These are phyloP conservation scores for Glaucopsyche alexis DNA, from an alignment of 2,888 invertebrate genomes.

Conservation along the genomic window DNA sequence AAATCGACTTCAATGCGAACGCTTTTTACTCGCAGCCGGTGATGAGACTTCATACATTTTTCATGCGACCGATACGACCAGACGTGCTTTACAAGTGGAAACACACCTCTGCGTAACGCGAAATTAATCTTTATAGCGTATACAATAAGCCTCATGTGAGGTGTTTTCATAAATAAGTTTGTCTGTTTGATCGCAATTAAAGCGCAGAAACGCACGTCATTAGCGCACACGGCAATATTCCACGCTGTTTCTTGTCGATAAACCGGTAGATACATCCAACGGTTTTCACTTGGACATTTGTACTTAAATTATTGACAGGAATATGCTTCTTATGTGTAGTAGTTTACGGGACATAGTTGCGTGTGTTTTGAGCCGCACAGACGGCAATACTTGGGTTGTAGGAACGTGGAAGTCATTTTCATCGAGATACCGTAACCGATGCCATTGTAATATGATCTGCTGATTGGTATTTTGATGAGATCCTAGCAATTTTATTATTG, in stretches of 20 bases:
- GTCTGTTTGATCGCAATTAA: conserved; percentile 73
- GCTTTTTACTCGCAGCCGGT: conserved; percentile 60
- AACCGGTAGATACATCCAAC: conserved; percentile 46
- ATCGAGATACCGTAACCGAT: conserved; percentile 53
- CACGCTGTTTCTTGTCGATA: conserved; percentile 70
- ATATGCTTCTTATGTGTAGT: conserved; percentile 24
- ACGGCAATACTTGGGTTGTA: conserved; percentile 29
- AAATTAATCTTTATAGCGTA: conserved; percentile 41
- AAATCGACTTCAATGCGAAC: conserved; percentile 59
- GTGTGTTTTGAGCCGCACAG: conserved; percentile 30
- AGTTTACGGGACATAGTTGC: conserved; percentile 32
- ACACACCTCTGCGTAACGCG: background rate
- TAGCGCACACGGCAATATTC: conserved; percentile 76
- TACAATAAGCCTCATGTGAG: conserved; percentile 35
- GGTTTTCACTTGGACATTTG: conserved; percentile 32
- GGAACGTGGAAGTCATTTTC: conserved; percentile 50
- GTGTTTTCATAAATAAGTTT: conserved; percentile 48
- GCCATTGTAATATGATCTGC: conserved; percentile 60
- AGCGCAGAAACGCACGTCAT: conserved; percentile 75
- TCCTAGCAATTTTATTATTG: conserved; percentile 53
- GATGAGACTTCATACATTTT: conserved; percentile 76
- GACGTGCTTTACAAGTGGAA: conserved; percentile 47
- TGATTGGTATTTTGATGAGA: conserved; percentile 69
- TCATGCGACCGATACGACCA: conserved; percentile 63
- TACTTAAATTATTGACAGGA: conserved; percentile 21